Conservation (phyloP, 2,888 invertebrate species). For the Polylopha cassiicola region DNA sequence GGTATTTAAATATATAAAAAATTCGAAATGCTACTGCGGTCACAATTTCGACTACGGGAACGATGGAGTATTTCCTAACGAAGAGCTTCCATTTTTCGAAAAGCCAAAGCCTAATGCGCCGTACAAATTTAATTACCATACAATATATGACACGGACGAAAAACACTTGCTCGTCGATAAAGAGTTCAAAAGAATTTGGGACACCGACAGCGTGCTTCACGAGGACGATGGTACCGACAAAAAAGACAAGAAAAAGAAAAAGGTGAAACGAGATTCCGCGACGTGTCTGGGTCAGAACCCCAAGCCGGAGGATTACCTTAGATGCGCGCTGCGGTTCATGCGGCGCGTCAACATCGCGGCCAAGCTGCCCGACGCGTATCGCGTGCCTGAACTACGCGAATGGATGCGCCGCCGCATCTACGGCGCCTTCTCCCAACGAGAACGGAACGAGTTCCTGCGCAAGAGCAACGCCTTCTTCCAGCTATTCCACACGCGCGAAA, state of each 20-base stretch:
- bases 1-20: conserved; percentile 46
- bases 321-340: conserved; percentile 52
- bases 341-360: conserved; percentile 53
- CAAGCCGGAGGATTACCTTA: conserved; percentile 53
- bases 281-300: conserved; percentile 51
- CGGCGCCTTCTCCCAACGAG: conserved; percentile 39
- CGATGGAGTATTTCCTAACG: conserved; percentile 47
- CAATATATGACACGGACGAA: conserved; percentile 54
- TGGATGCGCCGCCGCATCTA: conserved; percentile 63
- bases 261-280: conserved; percentile 40
- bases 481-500: conserved; percentile 38
- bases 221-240: conserved; percentile 32
- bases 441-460: conserved; percentile 37
- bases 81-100: conserved; percentile 54
- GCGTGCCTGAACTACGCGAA: conserved; percentile 57
- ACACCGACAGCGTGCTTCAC: conserved; percentile 54
- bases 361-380: conserved; percentile 55
- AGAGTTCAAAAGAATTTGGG: conserved; percentile 58
- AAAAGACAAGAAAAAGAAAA: conserved; percentile 40
- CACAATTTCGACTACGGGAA: conserved; percentile 58
- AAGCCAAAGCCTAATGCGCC: conserved; percentile 46
- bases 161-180: conserved; percentile 48
- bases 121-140: conserved; percentile 50
- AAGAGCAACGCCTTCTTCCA: conserved; percentile 49
- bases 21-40: conserved; percentile 55